Evolutionary conservation across 2,888 invertebrate species (phyloP).

Genomic region (Erebia ligea): DNA sequence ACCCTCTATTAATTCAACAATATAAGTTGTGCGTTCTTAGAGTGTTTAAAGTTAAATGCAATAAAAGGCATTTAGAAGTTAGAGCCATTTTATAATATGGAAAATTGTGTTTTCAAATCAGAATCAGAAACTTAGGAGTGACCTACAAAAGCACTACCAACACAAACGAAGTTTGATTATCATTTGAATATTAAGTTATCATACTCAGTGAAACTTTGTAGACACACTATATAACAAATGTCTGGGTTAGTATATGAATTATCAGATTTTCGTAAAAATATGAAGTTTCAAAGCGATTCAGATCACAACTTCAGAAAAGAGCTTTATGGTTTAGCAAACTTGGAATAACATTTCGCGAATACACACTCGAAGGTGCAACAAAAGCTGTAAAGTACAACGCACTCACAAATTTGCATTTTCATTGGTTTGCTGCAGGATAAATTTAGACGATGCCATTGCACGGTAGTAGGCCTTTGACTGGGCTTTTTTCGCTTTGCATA

Average conservation of each 20-base stretch:
- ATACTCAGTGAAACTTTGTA: no score
- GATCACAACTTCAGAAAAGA: no score
- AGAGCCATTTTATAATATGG: no score
- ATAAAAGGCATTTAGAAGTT: constrained; percentile 4
- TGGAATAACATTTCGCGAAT: neutral
- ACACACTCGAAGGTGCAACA: neutral
- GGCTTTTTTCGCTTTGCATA: no score
- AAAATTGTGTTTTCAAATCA: neutral
- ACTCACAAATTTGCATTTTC: constrained; percentile 18
- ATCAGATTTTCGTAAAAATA: no score
- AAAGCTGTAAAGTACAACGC: neutral
- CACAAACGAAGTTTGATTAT: no score
- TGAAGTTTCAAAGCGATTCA: no score
- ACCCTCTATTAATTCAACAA: constrained; percentile 17
- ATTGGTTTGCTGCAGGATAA: neutral
- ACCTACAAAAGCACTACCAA: no score
- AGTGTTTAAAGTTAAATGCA: neutral
- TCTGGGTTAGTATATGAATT: no score
- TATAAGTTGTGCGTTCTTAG: constrained; percentile 10
- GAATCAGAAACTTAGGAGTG: neutral
- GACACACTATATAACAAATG: no score
- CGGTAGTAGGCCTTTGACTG: neutral
- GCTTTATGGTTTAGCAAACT: no score
- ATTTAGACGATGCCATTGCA: neutral
- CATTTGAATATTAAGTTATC: no score